phyloP scores from a whole-genome alignment of 2,888 invertebrate species.

The Meteorus colon region DNA sequence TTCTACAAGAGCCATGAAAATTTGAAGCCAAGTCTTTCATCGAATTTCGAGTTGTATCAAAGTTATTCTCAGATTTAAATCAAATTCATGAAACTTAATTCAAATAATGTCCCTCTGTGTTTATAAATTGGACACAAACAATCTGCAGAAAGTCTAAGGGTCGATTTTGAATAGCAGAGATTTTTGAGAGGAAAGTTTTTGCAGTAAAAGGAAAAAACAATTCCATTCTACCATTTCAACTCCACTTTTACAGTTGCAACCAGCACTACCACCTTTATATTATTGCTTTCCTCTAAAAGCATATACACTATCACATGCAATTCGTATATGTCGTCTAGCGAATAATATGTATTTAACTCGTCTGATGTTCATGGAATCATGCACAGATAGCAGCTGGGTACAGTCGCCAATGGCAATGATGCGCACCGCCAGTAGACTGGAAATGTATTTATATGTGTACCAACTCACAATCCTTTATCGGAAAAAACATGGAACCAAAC shows the following conservation, averaged over 20 bases:
- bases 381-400: not conserved
- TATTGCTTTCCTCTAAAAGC: not conserved
- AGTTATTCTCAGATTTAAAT: too few relatives aligned
- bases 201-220: not conserved
- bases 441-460: not conserved
- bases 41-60: too few relatives aligned
- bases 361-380: not conserved
- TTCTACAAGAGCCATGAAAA: too few relatives aligned
- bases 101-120: too few relatives aligned
- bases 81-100: too few relatives aligned
- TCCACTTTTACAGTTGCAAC: not conserved
- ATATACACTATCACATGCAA: not conserved
- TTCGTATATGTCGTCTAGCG: not conserved
- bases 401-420: not conserved
- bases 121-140: too few relatives aligned
- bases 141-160: too few relatives aligned
- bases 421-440: not conserved
- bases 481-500: constrained; percentile 30
- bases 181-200: too few relatives aligned
- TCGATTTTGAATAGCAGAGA: too few relatives aligned
- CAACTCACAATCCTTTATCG: not conserved
- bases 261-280: not conserved
- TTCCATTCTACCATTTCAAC: not conserved
- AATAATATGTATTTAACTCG: constrained; percentile 1
- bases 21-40: too few relatives aligned